Conservation (phyloP, 53 echinoderm and acorn worm species). For the Holothuria leucospilota region DNA sequence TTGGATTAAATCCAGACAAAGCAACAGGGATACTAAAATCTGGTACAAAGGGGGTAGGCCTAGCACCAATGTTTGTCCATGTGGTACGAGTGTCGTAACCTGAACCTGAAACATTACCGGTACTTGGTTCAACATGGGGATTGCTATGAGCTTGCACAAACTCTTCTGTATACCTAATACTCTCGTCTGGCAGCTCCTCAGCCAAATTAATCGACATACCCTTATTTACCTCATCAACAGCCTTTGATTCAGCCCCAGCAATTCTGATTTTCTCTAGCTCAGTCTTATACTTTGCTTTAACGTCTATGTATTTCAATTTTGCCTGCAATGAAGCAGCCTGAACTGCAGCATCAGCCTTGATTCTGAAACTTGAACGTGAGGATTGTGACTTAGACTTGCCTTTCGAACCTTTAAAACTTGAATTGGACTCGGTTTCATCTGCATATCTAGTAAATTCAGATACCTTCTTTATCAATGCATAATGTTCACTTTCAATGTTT, state of each 20-base stretch:
- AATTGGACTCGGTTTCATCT: background rate
- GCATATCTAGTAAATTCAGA: background rate
- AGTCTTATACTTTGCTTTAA: conserved; percentile 19
- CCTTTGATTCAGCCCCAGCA: background rate
- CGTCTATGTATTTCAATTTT: conserved; percentile 19
- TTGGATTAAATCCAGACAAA: background rate
- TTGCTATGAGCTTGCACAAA: background rate
- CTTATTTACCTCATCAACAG: background rate
- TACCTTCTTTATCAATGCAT: background rate
- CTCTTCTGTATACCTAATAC: too few species aligned
- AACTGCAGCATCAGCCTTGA: background rate
- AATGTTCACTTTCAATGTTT: conserved; percentile 5
- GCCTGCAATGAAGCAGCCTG: conserved; percentile 7
- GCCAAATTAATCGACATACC: background rate
- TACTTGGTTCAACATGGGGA: too few species aligned
- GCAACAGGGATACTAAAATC: background rate
- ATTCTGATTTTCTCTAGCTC: background rate
- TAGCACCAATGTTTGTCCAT: too few species aligned
- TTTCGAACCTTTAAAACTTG: background rate
- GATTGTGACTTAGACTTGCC: background rate
- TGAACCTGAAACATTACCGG: too few species aligned
- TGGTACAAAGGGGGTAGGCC: too few species aligned
- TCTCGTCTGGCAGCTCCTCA: background rate
- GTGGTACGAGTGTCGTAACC: too few species aligned
- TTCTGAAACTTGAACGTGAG: background rate